These are phyloP conservation scores for Gallinago undulata DNA, from an alignment of 2,113 vertebrate genomes.

Conservation along the genomic window DNA sequence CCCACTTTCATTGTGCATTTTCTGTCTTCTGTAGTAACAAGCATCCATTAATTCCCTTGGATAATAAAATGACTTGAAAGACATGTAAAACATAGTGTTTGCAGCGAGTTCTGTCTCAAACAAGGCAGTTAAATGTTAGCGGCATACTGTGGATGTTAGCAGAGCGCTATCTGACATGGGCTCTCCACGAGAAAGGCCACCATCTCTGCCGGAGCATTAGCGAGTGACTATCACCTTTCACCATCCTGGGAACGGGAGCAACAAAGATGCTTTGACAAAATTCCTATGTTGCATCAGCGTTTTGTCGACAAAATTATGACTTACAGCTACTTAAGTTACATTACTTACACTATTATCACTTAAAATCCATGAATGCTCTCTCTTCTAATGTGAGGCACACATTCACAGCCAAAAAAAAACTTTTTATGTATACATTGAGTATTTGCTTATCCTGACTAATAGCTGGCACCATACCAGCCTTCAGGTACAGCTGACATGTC, in stretches of 20 bases:
- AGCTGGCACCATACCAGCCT: neutral
- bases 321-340: neutral
- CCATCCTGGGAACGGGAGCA: neutral
- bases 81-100: neutral
- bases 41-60: neutral
- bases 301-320: neutral
- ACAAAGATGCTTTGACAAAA: neutral
- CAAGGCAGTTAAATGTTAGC: neutral
- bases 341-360: neutral
- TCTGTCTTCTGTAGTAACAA: neutral
- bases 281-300: neutral
- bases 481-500: neutral
- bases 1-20: neutral
- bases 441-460: neutral
- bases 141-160: neutral
- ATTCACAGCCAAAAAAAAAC: neutral
- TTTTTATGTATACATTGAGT: neutral
- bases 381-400: neutral
- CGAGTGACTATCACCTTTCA: neutral
- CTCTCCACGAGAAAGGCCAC: neutral
- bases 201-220: neutral
- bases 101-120: neutral
- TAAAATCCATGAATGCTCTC: neutral
- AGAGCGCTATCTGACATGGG: neutral
- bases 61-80: neutral